Evolutionary conservation across 2,888 invertebrate species (phyloP), one percentile per base, ranked within the genome.

Genomic region (Andrena flavipes): DNA sequence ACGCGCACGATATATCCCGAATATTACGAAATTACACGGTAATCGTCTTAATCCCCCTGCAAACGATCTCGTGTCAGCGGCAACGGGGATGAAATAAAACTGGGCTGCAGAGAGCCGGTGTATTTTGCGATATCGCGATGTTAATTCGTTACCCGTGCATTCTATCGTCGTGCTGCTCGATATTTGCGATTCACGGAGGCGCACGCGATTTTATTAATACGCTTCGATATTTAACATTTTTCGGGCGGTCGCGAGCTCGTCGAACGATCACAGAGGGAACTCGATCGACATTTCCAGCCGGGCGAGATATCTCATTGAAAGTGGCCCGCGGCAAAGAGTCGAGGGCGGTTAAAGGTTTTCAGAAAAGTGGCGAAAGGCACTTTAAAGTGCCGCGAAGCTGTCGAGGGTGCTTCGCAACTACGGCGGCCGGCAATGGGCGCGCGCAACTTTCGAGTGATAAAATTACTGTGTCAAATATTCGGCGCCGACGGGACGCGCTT

Each of bases 371-470:
- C 65, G 33, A 74, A 78, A 73, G 59, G 73, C 35, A 62, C 73
- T 81, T 75, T 75, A 81, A 80, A 86, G 68, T 67, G 64, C 23
- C 63, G 35, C 65, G 75, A 42, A 77, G 80, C 70, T 26, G 60
- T 82, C 48, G 73, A 85, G 85, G 30, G 71, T 82, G 56, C 82
- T 82, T 71, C 74, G 48, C 30, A 49, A 76, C 30, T 70, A 56
- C 10, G n/a, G 63, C 23, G 62, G 54, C 26, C 42, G 51, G 54
- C 29, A 35, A 29, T 35, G 60, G 62, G 68, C 49, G 63, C 54
- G n/a, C 7, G 23, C 23, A 75, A 80, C 56, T 79, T 84, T 77
- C 63, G 76, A 87, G 74, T 76, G 63, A 84, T 82, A 82, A 75
- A 84, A 82, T 84, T 84, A 82, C 64, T 35, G 48, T 51, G 59